Evolutionary conservation across 1,140 invertebrate genomes (phyloP), one percentile per base, ranked within the genome.

Genomic region (Scaptodrosophila lebanonensis): DNA sequence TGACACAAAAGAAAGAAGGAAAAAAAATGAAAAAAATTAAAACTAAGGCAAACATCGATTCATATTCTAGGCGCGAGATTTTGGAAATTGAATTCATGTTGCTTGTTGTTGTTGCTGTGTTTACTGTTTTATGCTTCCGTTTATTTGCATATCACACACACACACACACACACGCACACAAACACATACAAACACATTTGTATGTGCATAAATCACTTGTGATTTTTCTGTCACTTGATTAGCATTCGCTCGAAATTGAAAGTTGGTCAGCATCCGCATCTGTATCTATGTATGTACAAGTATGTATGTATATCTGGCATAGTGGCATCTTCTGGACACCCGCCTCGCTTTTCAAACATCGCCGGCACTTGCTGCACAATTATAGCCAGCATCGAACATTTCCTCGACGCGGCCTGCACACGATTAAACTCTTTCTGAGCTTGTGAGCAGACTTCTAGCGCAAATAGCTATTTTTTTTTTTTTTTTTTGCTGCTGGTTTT

Each of bases 361-460:
- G n/a, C n/a, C n/a, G n/a, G n/a, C n/a, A n/a, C n/a, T n/a, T n/a
- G n/a, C n/a, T n/a, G n/a, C n/a, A n/a, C n/a, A n/a, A n/a, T n/a
- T n/a, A n/a, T n/a, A n/a, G n/a, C n/a, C n/a, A n/a, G n/a, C n/a
- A n/a, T 4, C 22, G 8, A 39, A 15, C 13, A 13, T 13, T 38
- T 15, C n/a, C 30, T 54, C 33, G 32, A 44, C 11, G 58, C 48
- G 44, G 44, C 39, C 44, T 43, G 17, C 27, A 7, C 12, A 27
- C 57, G 57, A 65, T 61, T 65, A 45, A 65, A 43, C 36, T 38
- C 36, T 32, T 33, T 17, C 7, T 38, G 47, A 36, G 33, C 6
- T 35, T 57, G 29, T 9, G 17, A 16, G 36, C 15, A 66, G 62
- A 22, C 71, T 75, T 75, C 66, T 71, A 70, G 66, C 38, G 29